Evolutionary conservation across 2,888 invertebrate species (phyloP).

Genomic region (Eupithecia exiguata): DNA sequence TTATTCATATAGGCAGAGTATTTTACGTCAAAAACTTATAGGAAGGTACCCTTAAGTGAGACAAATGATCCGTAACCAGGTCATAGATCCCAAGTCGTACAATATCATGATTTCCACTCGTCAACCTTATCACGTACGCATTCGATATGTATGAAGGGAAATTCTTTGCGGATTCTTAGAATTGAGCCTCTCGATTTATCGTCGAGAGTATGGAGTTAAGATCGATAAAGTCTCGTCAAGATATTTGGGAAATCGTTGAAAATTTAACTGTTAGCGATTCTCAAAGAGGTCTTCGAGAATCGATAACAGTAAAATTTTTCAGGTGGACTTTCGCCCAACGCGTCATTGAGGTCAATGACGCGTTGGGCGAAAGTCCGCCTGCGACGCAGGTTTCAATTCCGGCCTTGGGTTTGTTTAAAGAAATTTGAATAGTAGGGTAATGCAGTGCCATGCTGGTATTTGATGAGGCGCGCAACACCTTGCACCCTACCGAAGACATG

Average conservation of each 20-base stretch:
- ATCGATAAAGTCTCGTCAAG: slow-evolving; percentile 15
- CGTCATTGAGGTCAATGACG: too few relatives aligned
- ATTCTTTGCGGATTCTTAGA: slow-evolving; percentile 40
- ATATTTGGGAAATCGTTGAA: background rate
- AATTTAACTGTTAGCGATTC: too few relatives aligned
- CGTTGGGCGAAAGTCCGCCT: background rate
- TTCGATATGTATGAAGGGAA: slow-evolving; percentile 43
- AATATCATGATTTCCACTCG: slow-evolving; percentile 49
- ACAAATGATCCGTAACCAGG: slow-evolving; percentile 47
- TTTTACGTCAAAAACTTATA: background rate
- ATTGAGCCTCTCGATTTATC: slow-evolving; percentile 39
- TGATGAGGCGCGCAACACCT: too few relatives aligned
- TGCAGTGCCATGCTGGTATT: too few relatives aligned
- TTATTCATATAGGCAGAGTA: background rate
- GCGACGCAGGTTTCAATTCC: background rate
- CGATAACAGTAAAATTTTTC: too few relatives aligned
- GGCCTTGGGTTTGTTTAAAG: background rate
- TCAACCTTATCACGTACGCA: slow-evolving; percentile 53
- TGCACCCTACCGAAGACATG: too few relatives aligned
- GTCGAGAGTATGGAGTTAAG: slow-evolving; percentile 17
- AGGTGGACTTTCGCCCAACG: too few relatives aligned
- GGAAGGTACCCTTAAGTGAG: slow-evolving; percentile 16
- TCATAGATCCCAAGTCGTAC: slow-evolving; percentile 24
- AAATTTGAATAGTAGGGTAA: too few relatives aligned
- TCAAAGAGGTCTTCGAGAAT: too few relatives aligned